Evolutionary conservation across 2,113 vertebrate genomes (phyloP).

Genomic region (Eurystomus gularis): DNA sequence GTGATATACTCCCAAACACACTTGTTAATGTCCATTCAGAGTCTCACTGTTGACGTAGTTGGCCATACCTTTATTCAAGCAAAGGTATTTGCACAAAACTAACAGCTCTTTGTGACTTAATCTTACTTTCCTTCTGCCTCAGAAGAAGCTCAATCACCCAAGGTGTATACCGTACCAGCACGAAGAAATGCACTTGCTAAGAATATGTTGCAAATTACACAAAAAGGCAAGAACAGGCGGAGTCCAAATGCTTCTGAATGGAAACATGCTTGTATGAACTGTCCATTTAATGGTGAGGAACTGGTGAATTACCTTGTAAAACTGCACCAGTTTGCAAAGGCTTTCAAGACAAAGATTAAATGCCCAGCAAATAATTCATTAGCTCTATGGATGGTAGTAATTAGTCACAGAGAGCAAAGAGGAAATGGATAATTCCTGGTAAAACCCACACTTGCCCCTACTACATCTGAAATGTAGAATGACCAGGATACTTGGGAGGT

Average conservation of each 20-base stretch:
- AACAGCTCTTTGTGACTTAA: background rate
- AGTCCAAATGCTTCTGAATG: background rate
- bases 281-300: background rate
- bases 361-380: background rate
- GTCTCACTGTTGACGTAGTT: background rate
- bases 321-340: background rate
- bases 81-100: background rate
- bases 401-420: background rate
- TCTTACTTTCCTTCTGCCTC: background rate
- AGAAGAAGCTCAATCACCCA: background rate
- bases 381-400: background rate
- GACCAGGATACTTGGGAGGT: background rate
- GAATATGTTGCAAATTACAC: background rate
- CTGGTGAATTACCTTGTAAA: background rate
- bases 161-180: background rate
- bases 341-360: background rate
- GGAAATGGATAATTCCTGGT: background rate
- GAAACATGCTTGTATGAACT: background rate
- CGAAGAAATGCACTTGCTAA: background rate
- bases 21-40: background rate
- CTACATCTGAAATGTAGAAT: background rate
- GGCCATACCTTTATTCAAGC: background rate
- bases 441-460: background rate
- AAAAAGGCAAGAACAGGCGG: background rate
- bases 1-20: background rate